phyloP scores from a whole-genome alignment of 2,113 vertebrate species.

The Bucco capensis region DNA sequence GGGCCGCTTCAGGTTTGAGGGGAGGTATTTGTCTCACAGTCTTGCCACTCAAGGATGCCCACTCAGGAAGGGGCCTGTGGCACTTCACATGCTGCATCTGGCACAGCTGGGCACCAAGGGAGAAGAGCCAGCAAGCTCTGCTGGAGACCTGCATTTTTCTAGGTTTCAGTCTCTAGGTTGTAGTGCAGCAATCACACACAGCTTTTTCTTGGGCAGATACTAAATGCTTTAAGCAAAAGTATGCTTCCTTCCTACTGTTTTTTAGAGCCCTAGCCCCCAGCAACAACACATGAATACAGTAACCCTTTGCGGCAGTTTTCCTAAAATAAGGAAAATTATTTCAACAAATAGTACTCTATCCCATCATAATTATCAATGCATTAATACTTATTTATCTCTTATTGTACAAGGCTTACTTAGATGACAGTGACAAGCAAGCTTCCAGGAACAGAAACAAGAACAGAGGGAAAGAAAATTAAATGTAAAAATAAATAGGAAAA shows the following conservation, averaged over 20 bases:
- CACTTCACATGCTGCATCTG: neutral
- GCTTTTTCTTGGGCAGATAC: neutral
- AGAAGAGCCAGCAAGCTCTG: neutral
- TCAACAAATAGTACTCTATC: neutral
- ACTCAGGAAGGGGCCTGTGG: rapidly evolving
- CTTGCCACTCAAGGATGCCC: neutral
- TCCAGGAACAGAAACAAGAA: neutral
- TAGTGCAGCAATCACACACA: neutral
- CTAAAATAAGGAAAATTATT: neutral
- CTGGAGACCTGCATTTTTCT: neutral
- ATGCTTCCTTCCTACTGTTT: neutral
- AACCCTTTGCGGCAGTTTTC: neutral
- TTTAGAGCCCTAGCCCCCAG: neutral
- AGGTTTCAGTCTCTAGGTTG: neutral
- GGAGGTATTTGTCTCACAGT: neutral
- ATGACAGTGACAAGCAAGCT: neutral
- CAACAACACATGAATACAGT: neutral
- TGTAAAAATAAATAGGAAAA: neutral
- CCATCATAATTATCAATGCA: neutral
- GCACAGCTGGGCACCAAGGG: rapidly evolving
- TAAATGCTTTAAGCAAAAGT: neutral
- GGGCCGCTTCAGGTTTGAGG: neutral
- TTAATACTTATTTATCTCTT: neutral
- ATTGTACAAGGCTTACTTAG: neutral
- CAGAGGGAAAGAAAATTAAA: neutral